Percentiles rank a stretch among this genome's conserved stretches.
These are phyloP conservation scores for Astur gentilis DNA, from an alignment of 2,113 vertebrate species.

Conservation along the genomic window DNA sequence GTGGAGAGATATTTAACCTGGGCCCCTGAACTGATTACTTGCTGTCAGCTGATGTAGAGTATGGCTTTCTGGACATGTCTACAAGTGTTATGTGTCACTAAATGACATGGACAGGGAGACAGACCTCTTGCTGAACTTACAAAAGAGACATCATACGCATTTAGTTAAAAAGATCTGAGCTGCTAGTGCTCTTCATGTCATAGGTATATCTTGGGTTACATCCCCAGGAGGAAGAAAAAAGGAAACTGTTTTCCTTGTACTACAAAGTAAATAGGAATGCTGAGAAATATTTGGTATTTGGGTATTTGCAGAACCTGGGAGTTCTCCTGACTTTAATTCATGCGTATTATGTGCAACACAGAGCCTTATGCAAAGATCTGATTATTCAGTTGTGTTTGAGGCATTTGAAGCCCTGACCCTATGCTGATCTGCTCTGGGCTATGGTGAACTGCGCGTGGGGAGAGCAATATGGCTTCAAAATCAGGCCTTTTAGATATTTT, in stretches of 20 bases:
- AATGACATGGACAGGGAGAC: neutral
- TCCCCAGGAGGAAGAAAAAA: neutral
- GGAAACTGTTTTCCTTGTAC: neutral
- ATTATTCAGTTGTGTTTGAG: neutral
- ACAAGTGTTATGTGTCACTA: neutral
- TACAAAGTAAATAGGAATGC: neutral
- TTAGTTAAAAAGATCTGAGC: neutral
- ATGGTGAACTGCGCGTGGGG: neutral
- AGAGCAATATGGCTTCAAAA: neutral
- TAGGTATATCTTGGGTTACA: neutral
- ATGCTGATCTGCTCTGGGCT: fast-evolving
- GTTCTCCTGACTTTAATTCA: neutral
- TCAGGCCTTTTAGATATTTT: neutral
- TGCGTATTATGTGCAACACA: neutral
- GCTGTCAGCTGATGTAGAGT: neutral
- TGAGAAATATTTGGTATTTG: neutral
- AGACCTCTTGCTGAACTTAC: conserved; percentile 20
- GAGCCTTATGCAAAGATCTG: neutral
- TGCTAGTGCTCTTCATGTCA: neutral
- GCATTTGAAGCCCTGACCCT: neutral
- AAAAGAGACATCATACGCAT: neutral
- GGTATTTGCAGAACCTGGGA: neutral
- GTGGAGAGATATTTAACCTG: neutral
- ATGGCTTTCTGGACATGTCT: neutral
- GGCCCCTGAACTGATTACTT: neutral